A percentile compares a stretch with the other conserved stretches of the same genome.
Evolutionary conservation across 2,113 vertebrate genomes (phyloP).

Genomic region (Nipponia nippon): DNA sequence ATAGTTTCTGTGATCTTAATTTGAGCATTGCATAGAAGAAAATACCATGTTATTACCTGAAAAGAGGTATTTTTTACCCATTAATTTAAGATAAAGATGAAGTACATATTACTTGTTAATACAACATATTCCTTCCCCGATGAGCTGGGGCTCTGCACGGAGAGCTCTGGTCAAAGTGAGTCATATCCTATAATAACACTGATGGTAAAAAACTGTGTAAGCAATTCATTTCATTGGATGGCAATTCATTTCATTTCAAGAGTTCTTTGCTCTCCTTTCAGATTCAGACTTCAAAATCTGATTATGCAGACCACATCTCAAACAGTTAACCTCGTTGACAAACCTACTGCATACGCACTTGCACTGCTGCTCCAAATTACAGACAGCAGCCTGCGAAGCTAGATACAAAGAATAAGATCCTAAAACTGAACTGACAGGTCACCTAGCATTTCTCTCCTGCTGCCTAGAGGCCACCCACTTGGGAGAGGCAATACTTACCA

Average conservation of each 20-base stretch:
- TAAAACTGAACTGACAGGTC: background rate
- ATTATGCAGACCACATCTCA: background rate
- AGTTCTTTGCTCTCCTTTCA: background rate
- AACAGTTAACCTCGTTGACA: background rate
- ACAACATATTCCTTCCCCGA: background rate
- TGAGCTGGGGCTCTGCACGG: background rate
- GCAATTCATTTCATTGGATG: background rate
- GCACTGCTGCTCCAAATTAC: background rate
- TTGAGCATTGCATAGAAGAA: background rate
- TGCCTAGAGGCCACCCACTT: background rate
- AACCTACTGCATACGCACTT: background rate
- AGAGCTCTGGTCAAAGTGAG: background rate
- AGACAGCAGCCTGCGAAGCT: background rate
- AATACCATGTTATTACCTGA: background rate
- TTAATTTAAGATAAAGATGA: background rate
- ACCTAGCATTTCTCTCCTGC: background rate
- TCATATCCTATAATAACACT: background rate
- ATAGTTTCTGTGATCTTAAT: background rate
- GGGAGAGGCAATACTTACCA: slow-evolving; percentile 2
- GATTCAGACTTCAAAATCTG: background rate
- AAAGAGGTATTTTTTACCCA: background rate
- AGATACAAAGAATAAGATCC: background rate
- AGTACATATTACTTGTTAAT: background rate
- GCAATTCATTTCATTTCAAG: background rate
- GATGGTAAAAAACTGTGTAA: background rate